Base-by-base conservation (phyloP, 2,797 vertebrate genomes). In the Vireo griseus region DNA sequence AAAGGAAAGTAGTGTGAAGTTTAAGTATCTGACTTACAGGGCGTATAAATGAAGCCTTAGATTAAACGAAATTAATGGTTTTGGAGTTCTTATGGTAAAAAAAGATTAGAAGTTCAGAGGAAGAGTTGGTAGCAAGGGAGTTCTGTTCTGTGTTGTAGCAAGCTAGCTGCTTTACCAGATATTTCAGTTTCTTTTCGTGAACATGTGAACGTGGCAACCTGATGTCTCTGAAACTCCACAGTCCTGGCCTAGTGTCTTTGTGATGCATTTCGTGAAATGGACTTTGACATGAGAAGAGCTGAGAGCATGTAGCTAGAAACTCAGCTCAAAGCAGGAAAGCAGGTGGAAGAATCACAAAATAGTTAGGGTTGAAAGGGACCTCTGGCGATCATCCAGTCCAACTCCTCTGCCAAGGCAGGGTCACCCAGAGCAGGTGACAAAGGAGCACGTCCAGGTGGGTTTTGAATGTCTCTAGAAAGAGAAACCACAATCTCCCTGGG, bases 141-240 rank as follows among this genome's bases (percentile, higher is more conserved):
- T 63, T 44, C 2, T 78, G 4, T 33, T 66, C 31, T 63, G 13
- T 71, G 16, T 45, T 63, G 21, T 63, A 67, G 24, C 13, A 69
- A 73, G 5, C 11, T 66, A 61, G 18, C 21, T 71, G 11, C 24
- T 80, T 63, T 54, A 25, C 7, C 15, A 57, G 28, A 20, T 3
- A 11, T 55, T 35, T 51, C 21, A 54, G 5, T 2, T 11, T 26
- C 37, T 51, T 85, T 86, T 50, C 2, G 1, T 59, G 48, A 57
- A 28, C 14, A 17, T 3, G 0, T 31, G 19, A 74, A 24, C 0
- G 0, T 9, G 22, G 25, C 79, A 76, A 47, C 6, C 4, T 74
- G 9, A 16, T 44, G 22, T 51, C 17, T 75, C 37, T 65, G 17
- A 62, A 87, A 54, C 5, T 26, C 28, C 9, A 20, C 17, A 57